Evolutionary conservation across 2,888 invertebrate genomes (phyloP).

Genomic region (Napeogenes sylphis): DNA sequence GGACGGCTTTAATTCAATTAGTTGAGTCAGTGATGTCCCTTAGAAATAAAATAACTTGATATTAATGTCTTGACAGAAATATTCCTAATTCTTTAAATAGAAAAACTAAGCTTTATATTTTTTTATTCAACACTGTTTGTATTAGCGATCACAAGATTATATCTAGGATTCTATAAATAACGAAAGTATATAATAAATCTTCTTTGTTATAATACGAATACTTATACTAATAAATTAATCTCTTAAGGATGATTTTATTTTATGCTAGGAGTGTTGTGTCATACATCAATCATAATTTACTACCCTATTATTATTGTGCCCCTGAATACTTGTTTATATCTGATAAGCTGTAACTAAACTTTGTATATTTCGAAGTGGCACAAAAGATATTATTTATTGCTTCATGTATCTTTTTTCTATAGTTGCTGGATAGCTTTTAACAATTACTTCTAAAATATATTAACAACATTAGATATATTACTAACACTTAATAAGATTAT

Average conservation of each 20-base stretch:
- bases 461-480: too few relatives aligned
- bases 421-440: too few relatives aligned
- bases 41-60: conserved; percentile 5
- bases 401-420: too few relatives aligned
- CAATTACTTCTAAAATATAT: too few relatives aligned
- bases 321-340: conserved; percentile 74
- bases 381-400: too few relatives aligned
- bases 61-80: background rate
- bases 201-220: conserved; percentile 7
- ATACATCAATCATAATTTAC: conserved; percentile 76
- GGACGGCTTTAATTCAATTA: conserved; percentile 12
- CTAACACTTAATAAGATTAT: too few relatives aligned
- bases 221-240: conserved; percentile 18
- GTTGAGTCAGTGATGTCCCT: conserved; percentile 7
- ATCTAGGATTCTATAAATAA: too few relatives aligned
- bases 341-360: conserved; percentile 53
- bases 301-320: conserved; percentile 68
- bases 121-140: too few relatives aligned
- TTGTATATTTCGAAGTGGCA: too few relatives aligned
- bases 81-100: background rate
- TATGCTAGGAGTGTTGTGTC: conserved; percentile 43
- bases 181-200: background rate
- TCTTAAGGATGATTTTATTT: conserved; percentile 35
- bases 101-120: too few relatives aligned
- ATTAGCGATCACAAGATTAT: too few relatives aligned